These are phyloP conservation scores for Ricordea florida DNA, from an alignment of 92 coral and sea anemone genomes.

Conservation along the genomic window DNA sequence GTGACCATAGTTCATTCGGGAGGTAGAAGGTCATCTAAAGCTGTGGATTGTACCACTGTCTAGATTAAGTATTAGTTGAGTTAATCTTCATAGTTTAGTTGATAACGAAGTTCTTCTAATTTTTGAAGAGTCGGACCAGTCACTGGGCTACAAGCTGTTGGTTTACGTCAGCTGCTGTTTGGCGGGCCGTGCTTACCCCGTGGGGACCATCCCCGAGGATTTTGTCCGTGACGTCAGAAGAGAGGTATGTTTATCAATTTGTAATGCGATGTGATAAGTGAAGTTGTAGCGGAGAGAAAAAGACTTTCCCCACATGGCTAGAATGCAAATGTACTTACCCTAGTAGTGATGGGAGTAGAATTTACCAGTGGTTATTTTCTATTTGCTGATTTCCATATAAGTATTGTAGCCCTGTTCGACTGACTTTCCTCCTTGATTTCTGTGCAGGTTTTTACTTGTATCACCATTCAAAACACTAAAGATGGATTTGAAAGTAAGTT, in stretches of 20 bases:
- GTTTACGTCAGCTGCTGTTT: constrained; percentile 95
- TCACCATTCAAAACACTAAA: constrained; percentile 50
- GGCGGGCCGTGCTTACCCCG: constrained; percentile 93
- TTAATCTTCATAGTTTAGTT: not conserved
- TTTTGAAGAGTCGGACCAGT: constrained; percentile 68
- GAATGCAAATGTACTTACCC: too few species aligned
- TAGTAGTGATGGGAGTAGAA: too few species aligned
- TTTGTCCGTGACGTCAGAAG: constrained; percentile 75
- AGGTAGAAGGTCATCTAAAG: too few species aligned
- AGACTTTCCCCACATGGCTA: too few species aligned
- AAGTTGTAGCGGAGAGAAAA: too few species aligned
- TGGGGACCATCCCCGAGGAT: constrained; percentile 87
- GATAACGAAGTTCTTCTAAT: not conserved
- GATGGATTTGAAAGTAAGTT: constrained; percentile 72
- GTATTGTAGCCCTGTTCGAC: too few species aligned
- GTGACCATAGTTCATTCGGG: too few species aligned
- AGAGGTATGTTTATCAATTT: too few species aligned
- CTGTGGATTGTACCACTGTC: too few species aligned
- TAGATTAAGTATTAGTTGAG: not conserved
- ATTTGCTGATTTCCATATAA: too few species aligned
- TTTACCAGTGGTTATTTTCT: too few species aligned
- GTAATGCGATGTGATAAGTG: too few species aligned
- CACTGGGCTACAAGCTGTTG: constrained; percentile 86
- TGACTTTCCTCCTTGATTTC: not conserved
- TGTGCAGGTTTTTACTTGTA: constrained; percentile 64